Evolutionary conservation across 2,888 invertebrate genomes (phyloP).

Genomic region (Temnothorax unifasciatus): DNA sequence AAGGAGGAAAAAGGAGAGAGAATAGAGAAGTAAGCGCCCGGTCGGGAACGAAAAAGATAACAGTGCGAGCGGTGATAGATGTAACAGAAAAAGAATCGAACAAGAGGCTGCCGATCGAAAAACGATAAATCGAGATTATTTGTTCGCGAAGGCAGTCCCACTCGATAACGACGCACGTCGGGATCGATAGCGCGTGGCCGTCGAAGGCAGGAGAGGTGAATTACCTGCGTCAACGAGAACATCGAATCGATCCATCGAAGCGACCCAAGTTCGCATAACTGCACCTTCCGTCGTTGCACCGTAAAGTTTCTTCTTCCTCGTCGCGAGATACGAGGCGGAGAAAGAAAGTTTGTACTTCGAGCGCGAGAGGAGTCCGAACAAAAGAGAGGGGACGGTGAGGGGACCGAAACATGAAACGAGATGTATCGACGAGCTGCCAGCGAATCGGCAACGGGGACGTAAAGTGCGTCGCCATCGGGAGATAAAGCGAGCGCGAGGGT

Average conservation of each 20-base stretch:
- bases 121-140: conserved; percentile 27
- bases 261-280: conserved; percentile 40
- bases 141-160: not conserved
- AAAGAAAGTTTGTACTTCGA: conserved; percentile 6
- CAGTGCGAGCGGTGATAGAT: not conserved
- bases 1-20: not conserved
- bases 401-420: conserved; percentile 66
- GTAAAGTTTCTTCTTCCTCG: conserved; percentile 26
- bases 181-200: conserved; percentile 25
- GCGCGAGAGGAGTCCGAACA: not conserved
- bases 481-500: conserved; percentile 24
- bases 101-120: conserved; percentile 5
- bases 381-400: not conserved
- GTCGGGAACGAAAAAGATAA: not conserved
- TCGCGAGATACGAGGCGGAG: not conserved
- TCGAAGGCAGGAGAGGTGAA: conserved; percentile 46
- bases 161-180: conserved; percentile 23
- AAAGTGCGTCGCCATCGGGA: conserved; percentile 8
- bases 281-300: conserved; percentile 32
- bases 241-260: conserved; percentile 54
- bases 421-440: conserved; percentile 32
- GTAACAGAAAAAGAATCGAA: not conserved
- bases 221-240: conserved; percentile 56
- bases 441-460: conserved; percentile 34
- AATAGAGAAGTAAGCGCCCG: not conserved